Conservation (phyloP, 2,888 invertebrate genomes). For the Caenorhabditis sp. region DNA sequence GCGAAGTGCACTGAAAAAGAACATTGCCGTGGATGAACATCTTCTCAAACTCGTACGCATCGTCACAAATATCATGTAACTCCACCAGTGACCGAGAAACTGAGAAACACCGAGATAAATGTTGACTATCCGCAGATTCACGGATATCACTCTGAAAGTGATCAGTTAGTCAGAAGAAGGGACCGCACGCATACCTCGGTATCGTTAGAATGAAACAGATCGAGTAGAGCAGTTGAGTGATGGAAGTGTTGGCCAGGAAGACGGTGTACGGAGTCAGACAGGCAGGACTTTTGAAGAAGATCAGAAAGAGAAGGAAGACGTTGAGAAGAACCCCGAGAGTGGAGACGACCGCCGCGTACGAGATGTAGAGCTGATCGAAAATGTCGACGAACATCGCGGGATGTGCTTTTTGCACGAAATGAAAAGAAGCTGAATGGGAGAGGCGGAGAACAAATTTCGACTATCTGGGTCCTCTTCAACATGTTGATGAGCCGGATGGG, state of each 20-base stretch:
- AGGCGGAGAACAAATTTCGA: constrained; percentile 47
- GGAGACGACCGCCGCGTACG: constrained; percentile 34
- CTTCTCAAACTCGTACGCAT: constrained; percentile 36
- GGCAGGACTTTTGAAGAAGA: constrained; percentile 55
- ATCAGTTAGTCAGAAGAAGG: neutral
- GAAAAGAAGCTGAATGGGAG: too few species aligned
- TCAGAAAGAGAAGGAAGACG: constrained; percentile 41
- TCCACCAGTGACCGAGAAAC: constrained; percentile 54
- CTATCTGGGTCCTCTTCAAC: constrained; percentile 51
- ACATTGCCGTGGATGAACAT: neutral
- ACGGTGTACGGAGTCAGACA: constrained; percentile 56
- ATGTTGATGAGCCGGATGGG: constrained; percentile 26
- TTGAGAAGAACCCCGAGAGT: constrained; percentile 46
- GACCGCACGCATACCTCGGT: constrained; percentile 42
- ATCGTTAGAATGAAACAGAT: constrained; percentile 43
- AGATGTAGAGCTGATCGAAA: constrained; percentile 51
- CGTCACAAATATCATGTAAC: constrained; percentile 52
- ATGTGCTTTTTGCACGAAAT: too few species aligned
- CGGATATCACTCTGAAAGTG: constrained; percentile 48
- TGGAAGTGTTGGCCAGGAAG: constrained; percentile 57
- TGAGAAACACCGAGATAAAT: constrained; percentile 54
- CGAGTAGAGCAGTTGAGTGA: constrained; percentile 47
- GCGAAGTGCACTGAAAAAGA: constrained; percentile 54
- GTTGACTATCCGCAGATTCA: constrained; percentile 50
- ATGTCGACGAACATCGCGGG: constrained; percentile 45